Evolutionary conservation across 2,888 invertebrate species (phyloP).

Genomic region (Lissocephala sabroskyi): DNA sequence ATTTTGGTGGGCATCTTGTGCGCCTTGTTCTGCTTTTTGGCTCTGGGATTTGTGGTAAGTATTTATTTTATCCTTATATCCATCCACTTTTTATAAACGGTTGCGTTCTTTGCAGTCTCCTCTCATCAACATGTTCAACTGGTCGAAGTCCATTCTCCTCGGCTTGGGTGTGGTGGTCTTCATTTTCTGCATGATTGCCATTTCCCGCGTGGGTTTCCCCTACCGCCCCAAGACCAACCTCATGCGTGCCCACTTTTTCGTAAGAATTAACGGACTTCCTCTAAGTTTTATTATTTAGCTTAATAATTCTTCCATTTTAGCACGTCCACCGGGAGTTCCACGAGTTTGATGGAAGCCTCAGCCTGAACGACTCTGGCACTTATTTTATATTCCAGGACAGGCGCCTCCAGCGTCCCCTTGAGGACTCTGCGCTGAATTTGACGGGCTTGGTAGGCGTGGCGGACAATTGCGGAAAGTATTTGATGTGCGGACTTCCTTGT

Average conservation of each 20-base stretch:
- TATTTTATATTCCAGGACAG: slow-evolving; percentile 73
- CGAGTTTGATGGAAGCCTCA: slow-evolving; percentile 60
- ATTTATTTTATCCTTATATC: neutral
- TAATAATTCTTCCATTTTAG: slow-evolving; percentile 58
- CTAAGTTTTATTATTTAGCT: neutral
- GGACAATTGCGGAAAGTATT: slow-evolving; percentile 41
- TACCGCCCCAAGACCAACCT: slow-evolving; percentile 73
- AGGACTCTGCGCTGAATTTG: slow-evolving; percentile 35
- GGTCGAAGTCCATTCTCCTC: slow-evolving; percentile 44
- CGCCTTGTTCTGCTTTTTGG: slow-evolving; percentile 55
- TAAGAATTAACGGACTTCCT: slow-evolving; percentile 47
- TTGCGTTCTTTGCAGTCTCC: slow-evolving; percentile 60
- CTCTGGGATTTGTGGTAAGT: slow-evolving; percentile 67
- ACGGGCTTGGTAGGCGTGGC: slow-evolving; percentile 32
- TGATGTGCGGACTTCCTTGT: slow-evolving; percentile 65
- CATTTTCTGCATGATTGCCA: slow-evolving; percentile 50
- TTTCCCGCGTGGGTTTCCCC: slow-evolving; percentile 75
- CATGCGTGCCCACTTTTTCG: slow-evolving; percentile 72
- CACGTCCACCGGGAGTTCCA: slow-evolving; percentile 73
- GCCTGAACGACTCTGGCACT: slow-evolving; percentile 72
- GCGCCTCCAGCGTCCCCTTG: slow-evolving; percentile 37
- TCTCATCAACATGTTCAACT: slow-evolving; percentile 57
- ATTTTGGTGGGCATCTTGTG: slow-evolving; percentile 73
- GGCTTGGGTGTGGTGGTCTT: slow-evolving; percentile 37
- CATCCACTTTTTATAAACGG: neutral